phyloP scores from a whole-genome alignment of 2,113 vertebrate species.

The Centropristis striata region DNA sequence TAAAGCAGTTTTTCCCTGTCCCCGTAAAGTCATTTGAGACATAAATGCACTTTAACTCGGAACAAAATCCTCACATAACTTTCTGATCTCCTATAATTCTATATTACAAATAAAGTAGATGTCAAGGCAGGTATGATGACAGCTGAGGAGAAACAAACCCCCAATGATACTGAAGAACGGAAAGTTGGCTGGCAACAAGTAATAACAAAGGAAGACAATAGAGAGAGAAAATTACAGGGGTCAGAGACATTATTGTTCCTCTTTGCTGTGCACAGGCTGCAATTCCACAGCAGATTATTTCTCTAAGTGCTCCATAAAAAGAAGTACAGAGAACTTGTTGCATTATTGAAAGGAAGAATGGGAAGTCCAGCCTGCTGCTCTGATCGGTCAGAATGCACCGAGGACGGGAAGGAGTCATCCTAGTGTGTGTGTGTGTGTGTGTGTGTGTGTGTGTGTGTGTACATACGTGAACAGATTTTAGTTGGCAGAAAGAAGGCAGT shows the following conservation, averaged over 20 bases:
- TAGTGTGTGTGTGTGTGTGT: background rate
- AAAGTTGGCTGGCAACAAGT: slow-evolving; percentile 4
- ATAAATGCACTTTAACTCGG: background rate
- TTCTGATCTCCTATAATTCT: slow-evolving; percentile 41
- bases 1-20: no score
- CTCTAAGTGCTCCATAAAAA: slow-evolving; percentile 24
- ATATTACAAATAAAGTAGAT: background rate
- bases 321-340: slow-evolving; percentile 32
- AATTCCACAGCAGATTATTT: slow-evolving; percentile 26
- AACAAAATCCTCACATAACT: slow-evolving; percentile 8
- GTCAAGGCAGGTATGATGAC: background rate
- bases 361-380: slow-evolving; percentile 2
- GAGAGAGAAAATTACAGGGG: slow-evolving; percentile 20
- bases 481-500: slow-evolving; percentile 45
- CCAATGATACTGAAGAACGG: slow-evolving; percentile 8
- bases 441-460: background rate
- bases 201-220: slow-evolving; percentile 10
- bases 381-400: background rate
- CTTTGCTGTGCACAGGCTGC: background rate
- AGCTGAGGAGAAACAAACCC: slow-evolving; percentile 15
- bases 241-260: slow-evolving; percentile 8
- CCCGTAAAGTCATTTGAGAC: background rate
- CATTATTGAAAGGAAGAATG: slow-evolving; percentile 38
- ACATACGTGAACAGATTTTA: slow-evolving; percentile 31
- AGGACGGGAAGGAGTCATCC: background rate